Evolutionary conservation across 1,140 invertebrate species (phyloP), one percentile per base, ranked within the genome.

Genomic region (Scaptomyza montana): DNA sequence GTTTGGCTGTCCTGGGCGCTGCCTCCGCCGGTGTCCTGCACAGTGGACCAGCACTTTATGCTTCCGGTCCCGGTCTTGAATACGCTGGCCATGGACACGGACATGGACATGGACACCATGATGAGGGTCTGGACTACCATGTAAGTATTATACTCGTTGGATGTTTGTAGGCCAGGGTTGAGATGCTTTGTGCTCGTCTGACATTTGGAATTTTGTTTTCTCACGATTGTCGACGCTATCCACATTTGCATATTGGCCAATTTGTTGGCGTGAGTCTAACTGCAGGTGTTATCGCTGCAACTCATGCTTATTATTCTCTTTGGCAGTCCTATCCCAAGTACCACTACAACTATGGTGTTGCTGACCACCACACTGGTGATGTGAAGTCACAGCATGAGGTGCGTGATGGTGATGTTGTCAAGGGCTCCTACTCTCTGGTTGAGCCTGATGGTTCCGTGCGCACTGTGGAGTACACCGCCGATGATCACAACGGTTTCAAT

Each of bases 381-480:
- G 93, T 94, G 3, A 95, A 95, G 90, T 93, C 93, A 4, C 94
- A 95, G 73, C 93, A 93, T 68, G 94, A 95, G 90, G 93, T 93
- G 49, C 92, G 94, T 36, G 93, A 94, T 45, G 94, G 94, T 21
- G 94, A 94, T 80, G 92, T 92, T n/a, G 94, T 94, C 36, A 93
- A 93, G 77, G 94, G 94, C 55, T 93, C 94, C 82, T 94, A 94
- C 89, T 94, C 93, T 6, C 89, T 94, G 16, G 92, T 94, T 2
- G 93, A 94, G 73, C 93, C 94, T n/a, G 94, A 94, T 62, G 94
- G 94, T 60, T 92, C 92, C 4, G 93, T 93, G 67, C 92, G 94
- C 46, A 94, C 91, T 56, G 95, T 95, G 47, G 93, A 94, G 78
- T 96, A 96, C 89, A 95, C 94, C 1, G 95, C 95, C 10, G 95